A percentile compares a stretch with the other conserved stretches of the same genome.
Evolutionary conservation across 1,140 invertebrate species (phyloP).

Genomic region (Neodiprion pinetum): DNA sequence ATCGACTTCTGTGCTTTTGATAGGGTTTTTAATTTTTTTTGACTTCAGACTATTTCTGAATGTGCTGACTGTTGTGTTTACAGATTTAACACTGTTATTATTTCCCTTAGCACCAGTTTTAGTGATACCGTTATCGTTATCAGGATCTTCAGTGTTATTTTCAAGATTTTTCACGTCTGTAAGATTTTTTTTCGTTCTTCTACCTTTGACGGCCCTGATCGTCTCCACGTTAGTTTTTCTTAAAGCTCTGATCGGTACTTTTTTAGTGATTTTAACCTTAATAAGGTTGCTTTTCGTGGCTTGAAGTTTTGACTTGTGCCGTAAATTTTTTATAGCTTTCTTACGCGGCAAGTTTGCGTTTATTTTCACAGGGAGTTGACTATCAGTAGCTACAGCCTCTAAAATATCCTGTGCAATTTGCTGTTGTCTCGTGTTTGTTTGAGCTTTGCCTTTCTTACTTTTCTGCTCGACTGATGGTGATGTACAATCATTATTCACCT

Average conservation of each 20-base stretch:
- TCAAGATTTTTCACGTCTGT: conserved; percentile 25
- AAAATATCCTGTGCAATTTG: conserved; percentile 47
- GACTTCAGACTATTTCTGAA: too few species aligned
- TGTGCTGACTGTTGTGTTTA: not conserved
- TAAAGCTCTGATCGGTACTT: conserved; percentile 51
- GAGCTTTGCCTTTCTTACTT: conserved; percentile 47
- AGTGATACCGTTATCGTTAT: not conserved
- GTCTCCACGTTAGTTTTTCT: conserved; percentile 42
- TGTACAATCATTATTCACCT: conserved; percentile 54
- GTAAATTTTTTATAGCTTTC: conserved; percentile 51
- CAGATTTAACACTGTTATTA: not conserved
- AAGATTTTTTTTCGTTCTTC: conserved; percentile 21
- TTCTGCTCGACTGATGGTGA: conserved; percentile 44
- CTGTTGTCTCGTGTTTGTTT: conserved; percentile 46
- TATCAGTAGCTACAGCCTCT: conserved; percentile 47
- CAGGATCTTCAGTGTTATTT: not conserved
- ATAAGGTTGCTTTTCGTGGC: conserved; percentile 48
- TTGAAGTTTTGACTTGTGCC: conserved; percentile 52
- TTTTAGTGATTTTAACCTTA: conserved; percentile 52
- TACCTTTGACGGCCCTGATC: conserved; percentile 41
- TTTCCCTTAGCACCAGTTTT: not conserved
- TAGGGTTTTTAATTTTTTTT: too few species aligned
- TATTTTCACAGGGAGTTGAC: conserved; percentile 51
- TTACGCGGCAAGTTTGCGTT: conserved; percentile 55
- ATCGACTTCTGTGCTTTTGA: too few species aligned